Evolutionary conservation across 2,888 invertebrate species (phyloP).

Genomic region (Rhagium mordax): DNA sequence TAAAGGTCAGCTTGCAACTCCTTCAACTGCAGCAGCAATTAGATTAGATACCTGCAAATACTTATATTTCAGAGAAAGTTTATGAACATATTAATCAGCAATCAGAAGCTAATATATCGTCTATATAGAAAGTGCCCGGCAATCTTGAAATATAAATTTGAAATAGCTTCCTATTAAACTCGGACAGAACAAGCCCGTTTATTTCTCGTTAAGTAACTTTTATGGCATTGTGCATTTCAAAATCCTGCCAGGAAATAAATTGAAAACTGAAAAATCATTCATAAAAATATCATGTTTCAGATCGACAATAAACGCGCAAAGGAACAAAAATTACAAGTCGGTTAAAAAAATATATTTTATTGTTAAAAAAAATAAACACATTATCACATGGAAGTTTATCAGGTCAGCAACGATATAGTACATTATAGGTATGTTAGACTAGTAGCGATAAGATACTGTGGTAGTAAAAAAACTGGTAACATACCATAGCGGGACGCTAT

Average conservation of each 20-base stretch:
- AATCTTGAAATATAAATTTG: neutral
- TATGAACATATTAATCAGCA: conserved; percentile 17
- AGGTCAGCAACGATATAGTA: conserved; percentile 3
- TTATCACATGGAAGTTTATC: conserved; percentile 14
- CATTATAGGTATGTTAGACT: conserved; percentile 11
- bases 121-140: conserved; percentile 20
- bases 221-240: too few relatives aligned
- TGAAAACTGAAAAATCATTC: too few relatives aligned
- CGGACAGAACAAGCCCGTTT: neutral
- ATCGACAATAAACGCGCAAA: too few relatives aligned
- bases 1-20: neutral
- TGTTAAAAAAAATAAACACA: conserved; percentile 11
- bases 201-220: neutral
- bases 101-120: conserved; percentile 21
- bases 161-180: conserved; percentile 19
- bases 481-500: neutral
- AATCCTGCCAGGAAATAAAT: too few relatives aligned
- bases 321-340: neutral
- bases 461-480: conserved; percentile 9
- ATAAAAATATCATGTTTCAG: too few relatives aligned
- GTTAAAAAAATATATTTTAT: neutral
- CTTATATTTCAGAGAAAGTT: conserved; percentile 17
- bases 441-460: neutral
- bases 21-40: conserved; percentile 1
- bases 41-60: conserved; percentile 1